A percentile compares a stretch with the other conserved stretches of the same genome.
Conservation (phyloP, 2,888 invertebrate genomes). For the Drosophila kuntzei region DNA sequence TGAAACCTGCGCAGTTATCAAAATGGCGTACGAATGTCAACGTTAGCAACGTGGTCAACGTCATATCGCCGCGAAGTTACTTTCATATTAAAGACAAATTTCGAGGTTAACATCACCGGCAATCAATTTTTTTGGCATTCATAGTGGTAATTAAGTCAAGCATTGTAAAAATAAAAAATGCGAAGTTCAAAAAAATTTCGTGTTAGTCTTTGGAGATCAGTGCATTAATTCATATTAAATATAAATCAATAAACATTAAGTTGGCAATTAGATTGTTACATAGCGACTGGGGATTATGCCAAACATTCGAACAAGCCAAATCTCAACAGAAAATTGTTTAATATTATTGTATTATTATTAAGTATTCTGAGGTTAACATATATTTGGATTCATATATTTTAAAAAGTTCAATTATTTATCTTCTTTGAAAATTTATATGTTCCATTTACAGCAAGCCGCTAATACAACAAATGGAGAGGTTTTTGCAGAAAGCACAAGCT, state of each 20-base stretch:
- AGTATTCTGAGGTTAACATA: too few relatives aligned
- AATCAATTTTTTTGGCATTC: constrained; percentile 33
- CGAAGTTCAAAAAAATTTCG: not conserved
- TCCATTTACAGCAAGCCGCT: too few relatives aligned
- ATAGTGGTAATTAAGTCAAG: not conserved
- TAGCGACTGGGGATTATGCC: not conserved
- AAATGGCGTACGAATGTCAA: constrained; percentile 1
- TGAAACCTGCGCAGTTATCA: constrained; percentile 21
- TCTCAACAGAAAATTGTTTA: not conserved
- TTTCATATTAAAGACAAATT: constrained; percentile 38
- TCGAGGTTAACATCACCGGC: constrained; percentile 67
- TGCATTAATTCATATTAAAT: not conserved
- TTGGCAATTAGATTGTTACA: not conserved
- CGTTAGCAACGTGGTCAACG: constrained; percentile 16
- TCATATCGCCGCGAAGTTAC: not conserved
- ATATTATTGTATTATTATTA: too few relatives aligned
- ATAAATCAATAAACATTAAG: not conserved
- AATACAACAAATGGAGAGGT: too few relatives aligned
- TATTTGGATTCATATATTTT: too few relatives aligned
- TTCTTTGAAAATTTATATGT: too few relatives aligned
- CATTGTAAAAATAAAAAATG: not conserved
- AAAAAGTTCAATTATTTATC: too few relatives aligned
- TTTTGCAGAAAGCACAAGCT: too few relatives aligned
- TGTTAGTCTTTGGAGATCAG: not conserved
- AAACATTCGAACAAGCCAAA: not conserved